Base-by-base conservation (phyloP, 2,888 invertebrate genomes). In the Thymelicus lineola region DNA sequence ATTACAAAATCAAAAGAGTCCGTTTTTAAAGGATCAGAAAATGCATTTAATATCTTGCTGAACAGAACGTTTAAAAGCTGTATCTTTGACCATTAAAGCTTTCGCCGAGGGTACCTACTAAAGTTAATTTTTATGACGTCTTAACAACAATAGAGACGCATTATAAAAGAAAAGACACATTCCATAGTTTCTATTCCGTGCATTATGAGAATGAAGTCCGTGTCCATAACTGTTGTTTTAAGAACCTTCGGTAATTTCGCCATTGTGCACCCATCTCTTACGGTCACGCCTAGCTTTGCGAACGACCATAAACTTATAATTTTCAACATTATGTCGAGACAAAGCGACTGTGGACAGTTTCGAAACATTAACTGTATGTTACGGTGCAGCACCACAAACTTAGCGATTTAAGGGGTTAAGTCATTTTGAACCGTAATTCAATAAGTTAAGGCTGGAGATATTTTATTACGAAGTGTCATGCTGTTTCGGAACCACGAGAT, bases 81-180 rank as follows among this genome's bases (percentile, higher is more conserved):
- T 86, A 86, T 88, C 86, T 86, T 86, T 84, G 80, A 84, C 86
- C 87, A 86, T 90, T 88, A 89, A 91, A 91, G 90, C 87, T 87
- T 86, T 89, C 82, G 87, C 90, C 89, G 87, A 87, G 87, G 79
- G 82, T 83, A 85, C 57, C 57, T 36, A 57, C 82, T 86, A 82
- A 87, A 89, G 89, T 89, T 87, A 90, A 91, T 91, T 91, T 91
- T 92, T 91, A 93, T 89, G 91, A 90, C 90, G 85, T 87, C 83
- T 79, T 77, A 78, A 82, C 81, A 84, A 91, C 88, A 90, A 91
- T 82, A 77, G 86, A 76, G 75, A 77, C 76, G 82, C 82, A 86
- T 88, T 87, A 86, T 85, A 79, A 81, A 83, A 87, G 86, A 87
- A 88, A 87, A 90, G 86, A 82, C 77, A 83, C 83, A 86, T 89